Evolutionary conservation across 2,797 vertebrate species (phyloP).

Genomic region (Micromesistius poutassou): DNA sequence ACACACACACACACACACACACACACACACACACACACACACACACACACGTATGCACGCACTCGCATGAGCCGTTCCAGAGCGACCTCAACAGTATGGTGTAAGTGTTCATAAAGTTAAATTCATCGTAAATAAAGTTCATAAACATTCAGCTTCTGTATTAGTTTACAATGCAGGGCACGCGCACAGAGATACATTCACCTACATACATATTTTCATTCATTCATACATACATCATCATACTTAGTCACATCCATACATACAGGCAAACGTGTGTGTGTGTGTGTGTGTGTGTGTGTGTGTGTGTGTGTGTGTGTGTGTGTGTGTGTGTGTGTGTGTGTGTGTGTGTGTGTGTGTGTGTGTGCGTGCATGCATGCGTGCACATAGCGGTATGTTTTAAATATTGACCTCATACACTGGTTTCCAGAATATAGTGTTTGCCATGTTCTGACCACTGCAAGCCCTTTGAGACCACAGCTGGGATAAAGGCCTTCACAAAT

Average conservation of each 20-base stretch:
- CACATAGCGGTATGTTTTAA: not conserved
- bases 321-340: not conserved
- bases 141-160: not conserved
- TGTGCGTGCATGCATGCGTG: not conserved
- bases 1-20: no score
- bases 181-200: not conserved
- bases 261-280: not conserved
- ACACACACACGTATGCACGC: not conserved
- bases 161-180: conserved; percentile 32
- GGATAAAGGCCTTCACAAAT: not conserved
- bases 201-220: not conserved
- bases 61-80: not conserved
- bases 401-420: not conserved
- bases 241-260: conserved; percentile 5
- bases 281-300: not conserved
- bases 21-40: no score
- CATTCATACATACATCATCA: not conserved
- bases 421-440: not conserved
- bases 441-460: not conserved
- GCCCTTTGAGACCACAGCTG: not conserved
- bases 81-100: not conserved
- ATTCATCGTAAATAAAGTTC: no score
- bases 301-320: not conserved
- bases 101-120: no score
- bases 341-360: not conserved